A percentile compares a stretch with the other conserved stretches of the same genome.
phyloP scores from a whole-genome alignment of 2,888 invertebrate species.

The Coleophora flavipennella region DNA sequence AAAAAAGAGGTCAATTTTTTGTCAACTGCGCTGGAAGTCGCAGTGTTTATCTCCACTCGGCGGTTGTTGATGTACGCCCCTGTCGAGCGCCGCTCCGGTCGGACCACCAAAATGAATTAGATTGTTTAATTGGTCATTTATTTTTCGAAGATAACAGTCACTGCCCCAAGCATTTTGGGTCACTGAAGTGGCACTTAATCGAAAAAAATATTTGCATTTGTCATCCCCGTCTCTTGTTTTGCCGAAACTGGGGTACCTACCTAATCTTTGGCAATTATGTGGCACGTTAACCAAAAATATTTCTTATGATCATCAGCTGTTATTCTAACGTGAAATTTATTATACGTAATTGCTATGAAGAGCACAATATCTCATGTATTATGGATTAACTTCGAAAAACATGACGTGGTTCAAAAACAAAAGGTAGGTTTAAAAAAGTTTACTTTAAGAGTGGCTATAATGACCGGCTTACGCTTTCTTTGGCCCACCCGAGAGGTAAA shows the following conservation, averaged over 20 bases:
- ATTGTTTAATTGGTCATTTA: slow-evolving; percentile 71
- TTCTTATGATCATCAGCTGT: slow-evolving; percentile 40
- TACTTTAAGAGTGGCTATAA: slow-evolving; percentile 55
- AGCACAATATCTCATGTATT: slow-evolving; percentile 57
- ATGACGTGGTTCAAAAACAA: slow-evolving; percentile 56
- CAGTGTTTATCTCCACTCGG: slow-evolving; percentile 70
- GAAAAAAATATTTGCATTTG: slow-evolving; percentile 19
- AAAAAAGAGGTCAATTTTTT: slow-evolving; percentile 64
- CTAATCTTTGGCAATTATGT: too few species aligned
- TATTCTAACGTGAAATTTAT: slow-evolving; percentile 64
- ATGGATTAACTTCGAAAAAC: slow-evolving; percentile 60
- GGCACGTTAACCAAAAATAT: neutral
- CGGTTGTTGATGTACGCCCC: slow-evolving; percentile 69
- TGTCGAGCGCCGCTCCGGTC: slow-evolving; percentile 25
- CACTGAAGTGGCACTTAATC: slow-evolving; percentile 39
- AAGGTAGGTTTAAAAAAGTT: slow-evolving; percentile 40
- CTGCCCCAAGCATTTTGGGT: slow-evolving; percentile 42
- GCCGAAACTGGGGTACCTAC: too few species aligned
- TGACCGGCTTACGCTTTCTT: slow-evolving; percentile 59
- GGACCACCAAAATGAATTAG: slow-evolving; percentile 60
- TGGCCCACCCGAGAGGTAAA: slow-evolving; percentile 63
- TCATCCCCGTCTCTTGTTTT: too few species aligned
- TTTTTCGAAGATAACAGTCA: slow-evolving; percentile 29
- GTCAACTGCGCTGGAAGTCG: slow-evolving; percentile 69
- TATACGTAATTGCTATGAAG: slow-evolving; percentile 64